phyloP scores from a whole-genome alignment of 2,113 vertebrate genomes.

The Antechinus stuartii region DNA sequence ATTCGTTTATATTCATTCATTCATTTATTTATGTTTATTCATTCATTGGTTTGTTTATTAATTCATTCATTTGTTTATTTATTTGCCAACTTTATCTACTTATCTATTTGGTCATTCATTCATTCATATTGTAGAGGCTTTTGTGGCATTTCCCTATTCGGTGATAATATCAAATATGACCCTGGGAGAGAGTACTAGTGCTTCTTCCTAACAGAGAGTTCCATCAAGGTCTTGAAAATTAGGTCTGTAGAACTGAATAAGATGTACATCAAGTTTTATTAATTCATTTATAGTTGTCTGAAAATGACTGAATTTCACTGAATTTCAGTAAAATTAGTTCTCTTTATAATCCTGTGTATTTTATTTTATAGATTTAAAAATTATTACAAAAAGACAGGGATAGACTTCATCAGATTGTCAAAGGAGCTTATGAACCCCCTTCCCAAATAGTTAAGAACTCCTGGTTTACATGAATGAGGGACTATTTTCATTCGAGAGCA shows the following conservation, averaged over 20 bases:
- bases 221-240: not conserved
- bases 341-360: not conserved
- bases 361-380: not conserved
- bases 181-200: not conserved
- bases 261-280: not conserved
- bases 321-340: not conserved
- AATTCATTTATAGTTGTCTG: not conserved
- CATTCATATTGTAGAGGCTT: not conserved
- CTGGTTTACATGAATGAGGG: not conserved
- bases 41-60: not conserved
- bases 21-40: not conserved
- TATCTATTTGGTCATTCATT: not conserved
- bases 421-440: not conserved
- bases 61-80: not conserved
- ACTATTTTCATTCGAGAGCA: not conserved
- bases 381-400: not conserved
- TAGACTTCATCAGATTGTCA: not conserved
- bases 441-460: not conserved
- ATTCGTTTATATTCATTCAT: not conserved
- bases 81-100: not conserved
- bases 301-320: not conserved
- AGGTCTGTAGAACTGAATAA: not conserved
- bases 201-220: not conserved
- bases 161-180: not conserved
- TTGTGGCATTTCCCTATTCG: not conserved